Base-by-base conservation (phyloP, 2,797 vertebrate genomes). In the Brachymystax lenok region DNA sequence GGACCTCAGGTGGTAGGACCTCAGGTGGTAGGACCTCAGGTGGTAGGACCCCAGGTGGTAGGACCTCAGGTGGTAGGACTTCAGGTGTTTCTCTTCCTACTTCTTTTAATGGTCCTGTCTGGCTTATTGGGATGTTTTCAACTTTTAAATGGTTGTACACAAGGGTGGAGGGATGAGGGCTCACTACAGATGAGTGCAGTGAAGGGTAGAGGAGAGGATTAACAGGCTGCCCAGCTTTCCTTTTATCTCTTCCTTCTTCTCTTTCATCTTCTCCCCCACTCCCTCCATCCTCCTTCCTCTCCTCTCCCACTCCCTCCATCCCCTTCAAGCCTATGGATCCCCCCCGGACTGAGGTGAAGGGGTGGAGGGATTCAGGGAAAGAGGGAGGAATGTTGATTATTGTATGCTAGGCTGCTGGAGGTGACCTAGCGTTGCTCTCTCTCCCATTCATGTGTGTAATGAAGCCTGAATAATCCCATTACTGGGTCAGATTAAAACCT, bases 391-490 rank as follows among this genome's bases (percentile, higher is more conserved):
- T 19, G 5, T 19, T 56, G 54, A n/a, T 61, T 24, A 7, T 10
- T 61, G 1, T 17, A 8, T 21, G n/a, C n/a, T 24, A 61, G 59
- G 59, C 59, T 79, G 73, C 50, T 71, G 83, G 81, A 73, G 90
- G 89, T 90, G 90, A 93, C 91, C 91, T 82, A 84, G 79, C 87
- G 79, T 74, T 69, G 89, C 89, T 87, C 87, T 92, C 83, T 46
- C 40, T 46, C 8, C 8, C 40, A 90, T 90, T 93, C 92, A 90
- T 92, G 92, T 91, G 90, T 93, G 91, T 92, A 93, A 93, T 93
- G 91, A 93, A 91, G 89, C 87, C 90, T 87, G 84, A 90, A 92
- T 94, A 94, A 94, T 95, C 93, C 93, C 93, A 94, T 94, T 94
- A 92, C 90, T 85, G 88, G 85, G 81, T 86, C 88, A 91, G 90